A percentile compares a stretch with the other conserved stretches of the same genome.
Evolutionary conservation across 2,888 invertebrate species (phyloP).

Genomic region (Rhingia rostrata): DNA sequence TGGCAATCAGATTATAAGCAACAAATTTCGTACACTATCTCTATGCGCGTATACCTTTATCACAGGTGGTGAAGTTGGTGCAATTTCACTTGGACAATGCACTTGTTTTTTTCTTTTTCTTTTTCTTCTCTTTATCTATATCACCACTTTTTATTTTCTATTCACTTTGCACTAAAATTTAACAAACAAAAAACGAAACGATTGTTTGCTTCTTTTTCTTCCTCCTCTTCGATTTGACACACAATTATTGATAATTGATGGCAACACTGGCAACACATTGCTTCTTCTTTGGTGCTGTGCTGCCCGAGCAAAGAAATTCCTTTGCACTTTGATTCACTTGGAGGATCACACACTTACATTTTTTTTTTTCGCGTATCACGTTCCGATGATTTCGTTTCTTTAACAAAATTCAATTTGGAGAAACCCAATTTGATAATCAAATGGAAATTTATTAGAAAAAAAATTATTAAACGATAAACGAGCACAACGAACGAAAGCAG

Average conservation of each 20-base stretch:
- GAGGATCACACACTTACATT: conserved; percentile 40
- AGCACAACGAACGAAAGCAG: conserved; percentile 15
- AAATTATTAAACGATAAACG: conserved; percentile 18
- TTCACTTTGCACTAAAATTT: conserved; percentile 62
- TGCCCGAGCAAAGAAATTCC: conserved; percentile 61
- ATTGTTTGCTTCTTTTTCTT: conserved; percentile 9
- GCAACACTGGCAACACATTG: conserved; percentile 72
- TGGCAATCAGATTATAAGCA: conserved; percentile 19
- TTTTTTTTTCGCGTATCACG: conserved; percentile 29
- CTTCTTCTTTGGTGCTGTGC: conserved; percentile 63
- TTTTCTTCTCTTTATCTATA: neutral
- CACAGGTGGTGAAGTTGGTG: conserved; percentile 47
- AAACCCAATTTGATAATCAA: conserved; percentile 1
- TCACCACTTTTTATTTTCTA: neutral
- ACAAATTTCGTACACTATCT: neutral
- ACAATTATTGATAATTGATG: conserved; percentile 62
- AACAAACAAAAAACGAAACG: conserved; percentile 54
- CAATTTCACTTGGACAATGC: conserved; percentile 50
- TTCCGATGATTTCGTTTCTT: conserved; percentile 20
- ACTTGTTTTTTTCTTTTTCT: conserved; percentile 43
- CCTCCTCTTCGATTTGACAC: conserved; percentile 57
- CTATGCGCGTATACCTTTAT: conserved; percentile 11
- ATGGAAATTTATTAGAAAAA: conserved; percentile 32
- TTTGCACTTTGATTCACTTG: conserved; percentile 58
- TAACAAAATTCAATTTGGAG: conserved; percentile 16